A percentile compares a stretch with the other conserved stretches of the same genome.
These are phyloP conservation scores for Palythoa heliodiscus DNA, from an alignment of 92 coral and sea anemone genomes.

Conservation along the genomic window DNA sequence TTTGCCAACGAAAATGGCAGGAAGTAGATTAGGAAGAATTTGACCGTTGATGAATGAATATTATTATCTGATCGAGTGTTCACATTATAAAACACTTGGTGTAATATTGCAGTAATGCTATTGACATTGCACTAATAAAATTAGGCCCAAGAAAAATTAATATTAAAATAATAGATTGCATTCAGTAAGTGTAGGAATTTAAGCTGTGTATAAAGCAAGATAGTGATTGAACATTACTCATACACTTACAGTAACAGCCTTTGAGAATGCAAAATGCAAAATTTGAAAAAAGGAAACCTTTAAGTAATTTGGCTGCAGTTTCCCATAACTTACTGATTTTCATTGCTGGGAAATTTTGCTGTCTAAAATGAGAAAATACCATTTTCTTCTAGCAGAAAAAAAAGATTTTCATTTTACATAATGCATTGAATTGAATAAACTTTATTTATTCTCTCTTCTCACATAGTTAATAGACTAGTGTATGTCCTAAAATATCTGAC, in stretches of 20 bases:
- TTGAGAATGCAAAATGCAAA: not conserved
- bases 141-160: not conserved
- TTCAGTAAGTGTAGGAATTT: not conserved
- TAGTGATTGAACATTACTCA: not conserved
- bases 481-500: not conserved
- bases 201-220: not conserved
- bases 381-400: not conserved
- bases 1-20: constrained; percentile 70
- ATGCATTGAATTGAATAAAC: too few relatives aligned
- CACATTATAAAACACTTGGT: not conserved
- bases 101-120: constrained; percentile 4
- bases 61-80: not conserved
- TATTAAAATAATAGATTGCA: not conserved
- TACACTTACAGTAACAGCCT: not conserved
- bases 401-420: too few relatives aligned
- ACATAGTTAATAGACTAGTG: not conserved
- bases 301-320: not conserved
- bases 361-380: not conserved
- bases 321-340: not conserved
- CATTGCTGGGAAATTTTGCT: not conserved
- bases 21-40: constrained; percentile 11
- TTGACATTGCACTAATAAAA: not conserved
- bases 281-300: not conserved
- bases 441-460: not conserved
- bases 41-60: not conserved